Conservation (phyloP, 2,888 invertebrate species). For the Tuta absoluta region DNA sequence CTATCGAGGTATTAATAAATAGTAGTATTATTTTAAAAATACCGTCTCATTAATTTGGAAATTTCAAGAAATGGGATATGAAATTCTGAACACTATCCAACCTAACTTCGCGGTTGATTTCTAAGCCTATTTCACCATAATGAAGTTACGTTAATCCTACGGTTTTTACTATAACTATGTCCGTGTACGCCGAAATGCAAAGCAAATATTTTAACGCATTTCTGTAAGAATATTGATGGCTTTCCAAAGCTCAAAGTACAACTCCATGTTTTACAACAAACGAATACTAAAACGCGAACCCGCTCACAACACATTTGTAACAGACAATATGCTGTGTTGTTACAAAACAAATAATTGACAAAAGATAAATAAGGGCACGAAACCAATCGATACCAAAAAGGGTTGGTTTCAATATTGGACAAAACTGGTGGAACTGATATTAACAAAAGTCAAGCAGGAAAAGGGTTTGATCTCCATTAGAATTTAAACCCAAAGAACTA, state of each 20-base stretch:
- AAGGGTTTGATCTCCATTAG: background rate
- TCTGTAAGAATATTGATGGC: background rate
- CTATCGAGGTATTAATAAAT: too few relatives aligned
- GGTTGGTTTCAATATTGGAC: background rate
- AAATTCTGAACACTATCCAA: too few relatives aligned
- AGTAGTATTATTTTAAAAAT: too few relatives aligned
- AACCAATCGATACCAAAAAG: background rate
- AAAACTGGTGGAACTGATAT: background rate
- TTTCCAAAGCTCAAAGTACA: background rate
- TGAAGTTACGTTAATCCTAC: too few relatives aligned
- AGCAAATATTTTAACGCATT: background rate
- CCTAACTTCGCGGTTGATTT: too few relatives aligned
- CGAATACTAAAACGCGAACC: conserved; percentile 6
- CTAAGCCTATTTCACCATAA: too few relatives aligned
- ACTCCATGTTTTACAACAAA: conserved; percentile 7
- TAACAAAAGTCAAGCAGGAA: background rate
- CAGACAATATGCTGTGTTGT: conserved; percentile 1
- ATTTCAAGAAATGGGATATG: too few relatives aligned
- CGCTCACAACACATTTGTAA: background rate
- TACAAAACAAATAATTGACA: conserved; percentile 1
- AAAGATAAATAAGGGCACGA: conserved; percentile 3
- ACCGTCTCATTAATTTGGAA: too few relatives aligned
- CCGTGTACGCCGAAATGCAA: background rate
- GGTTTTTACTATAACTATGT: background rate
- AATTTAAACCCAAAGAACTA: background rate